A percentile compares a stretch with the other conserved stretches of the same genome.
Evolutionary conservation across 2,888 invertebrate species (phyloP).

Genomic region (Acleris cristana): DNA sequence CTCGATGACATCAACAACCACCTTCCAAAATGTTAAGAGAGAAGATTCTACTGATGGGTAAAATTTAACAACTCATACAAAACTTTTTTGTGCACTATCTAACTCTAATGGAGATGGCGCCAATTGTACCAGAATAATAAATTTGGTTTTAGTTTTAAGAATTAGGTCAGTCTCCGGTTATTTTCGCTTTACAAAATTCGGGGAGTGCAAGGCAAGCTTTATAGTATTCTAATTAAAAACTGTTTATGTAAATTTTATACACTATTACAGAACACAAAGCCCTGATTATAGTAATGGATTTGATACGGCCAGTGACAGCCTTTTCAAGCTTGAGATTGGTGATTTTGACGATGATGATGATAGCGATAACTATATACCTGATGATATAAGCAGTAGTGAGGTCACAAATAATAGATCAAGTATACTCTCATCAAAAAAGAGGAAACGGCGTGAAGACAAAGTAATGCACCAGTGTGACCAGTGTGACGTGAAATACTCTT

Average conservation of each 20-base stretch:
- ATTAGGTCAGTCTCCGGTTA: too few species aligned
- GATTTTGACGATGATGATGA: slow-evolving; percentile 58
- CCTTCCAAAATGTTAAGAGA: slow-evolving; percentile 46
- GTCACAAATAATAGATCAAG: slow-evolving; percentile 33
- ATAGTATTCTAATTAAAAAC: not conserved
- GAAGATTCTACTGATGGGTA: slow-evolving; percentile 48
- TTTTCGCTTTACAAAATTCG: too few species aligned
- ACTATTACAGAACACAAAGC: slow-evolving; percentile 57
- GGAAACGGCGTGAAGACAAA: slow-evolving; percentile 50
- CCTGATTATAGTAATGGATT: slow-evolving; percentile 56
- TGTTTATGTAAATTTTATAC: slow-evolving; percentile 28
- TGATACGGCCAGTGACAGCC: slow-evolving; percentile 39
- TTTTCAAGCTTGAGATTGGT: slow-evolving; percentile 54
- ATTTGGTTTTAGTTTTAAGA: too few species aligned
- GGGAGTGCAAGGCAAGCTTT: too few species aligned
- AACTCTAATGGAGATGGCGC: too few species aligned
- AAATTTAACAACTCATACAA: not conserved
- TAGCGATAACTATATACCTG: slow-evolving; percentile 48
- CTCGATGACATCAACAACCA: slow-evolving; percentile 40
- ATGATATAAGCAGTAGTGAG: slow-evolving; percentile 45
- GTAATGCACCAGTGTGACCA: slow-evolving; percentile 69
- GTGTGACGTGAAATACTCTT: slow-evolving; percentile 70
- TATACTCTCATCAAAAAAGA: slow-evolving; percentile 43
- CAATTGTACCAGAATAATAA: too few species aligned
- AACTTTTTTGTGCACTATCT: not conserved